phyloP scores from a whole-genome alignment of 2,797 vertebrate genomes.

The Phoeniculus purpureus region DNA sequence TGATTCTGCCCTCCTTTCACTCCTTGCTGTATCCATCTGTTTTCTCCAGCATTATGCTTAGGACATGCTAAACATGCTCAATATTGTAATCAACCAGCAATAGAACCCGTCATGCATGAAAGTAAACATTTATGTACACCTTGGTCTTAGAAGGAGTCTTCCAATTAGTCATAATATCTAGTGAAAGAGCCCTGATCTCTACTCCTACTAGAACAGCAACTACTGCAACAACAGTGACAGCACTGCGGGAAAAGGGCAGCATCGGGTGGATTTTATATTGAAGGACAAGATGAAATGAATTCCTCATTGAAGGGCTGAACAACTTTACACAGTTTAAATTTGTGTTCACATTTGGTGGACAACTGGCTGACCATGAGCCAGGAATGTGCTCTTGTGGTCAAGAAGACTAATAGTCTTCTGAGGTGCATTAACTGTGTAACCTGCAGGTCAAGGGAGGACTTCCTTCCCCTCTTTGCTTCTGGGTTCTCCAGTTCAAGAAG shows the following conservation, averaged over 20 bases:
- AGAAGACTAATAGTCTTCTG: too few species aligned
- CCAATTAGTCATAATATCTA: accelerated
- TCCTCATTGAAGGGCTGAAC: background rate
- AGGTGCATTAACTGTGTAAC: too few species aligned
- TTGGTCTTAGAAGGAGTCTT: background rate
- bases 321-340: background rate
- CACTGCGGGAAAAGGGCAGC: background rate
- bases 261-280: accelerated
- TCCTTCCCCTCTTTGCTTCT: too few species aligned
- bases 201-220: background rate
- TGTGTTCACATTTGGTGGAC: too few species aligned
- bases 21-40: background rate
- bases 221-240: accelerated
- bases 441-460: too few species aligned
- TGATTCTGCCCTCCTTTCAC: background rate
- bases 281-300: background rate
- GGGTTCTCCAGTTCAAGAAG: too few species aligned
- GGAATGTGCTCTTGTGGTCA: too few species aligned
- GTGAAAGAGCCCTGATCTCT: background rate
- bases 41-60: background rate
- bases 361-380: too few species aligned
- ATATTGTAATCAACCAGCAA: background rate
- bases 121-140: background rate
- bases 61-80: conserved; percentile 1
- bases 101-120: background rate